Evolutionary conservation across 2,797 vertebrate genomes (phyloP), one percentile per base, ranked within the genome.

Genomic region (Myoxocephalus aenaeus): DNA sequence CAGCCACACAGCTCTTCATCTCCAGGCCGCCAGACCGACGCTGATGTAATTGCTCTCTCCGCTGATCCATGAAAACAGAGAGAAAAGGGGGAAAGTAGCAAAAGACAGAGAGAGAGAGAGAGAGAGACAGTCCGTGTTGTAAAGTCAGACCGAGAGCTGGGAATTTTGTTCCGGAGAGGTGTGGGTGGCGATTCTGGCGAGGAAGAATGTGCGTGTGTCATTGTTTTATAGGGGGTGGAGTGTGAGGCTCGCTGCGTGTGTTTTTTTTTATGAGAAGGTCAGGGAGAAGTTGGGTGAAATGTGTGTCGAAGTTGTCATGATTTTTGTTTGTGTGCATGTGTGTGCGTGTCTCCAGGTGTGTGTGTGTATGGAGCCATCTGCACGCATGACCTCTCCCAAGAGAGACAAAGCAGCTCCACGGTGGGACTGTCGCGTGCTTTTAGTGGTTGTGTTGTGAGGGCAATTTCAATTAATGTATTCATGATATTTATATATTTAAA

Each of bases 401-500:
- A 92, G 89, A 88, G 74, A 80, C 77, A 77, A 75, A 76, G 82
- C 68, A n/a, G 59, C 75, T 77, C 59, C 70, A 69, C 75, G 71
- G 75, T 82, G 79, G 71, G 58, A 74, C 67, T 20, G 38, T 57
- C 40, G 74, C 36, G 40, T 85, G 86, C 80, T 91, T 93, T 91
- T 90, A 92, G 84, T 71, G 79, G 81, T 70, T 80, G 69, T 85
- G 63, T 89, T 86, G 83, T 80, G 82, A 88, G 86, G 85, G 61
- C 86, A 85, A 82, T 91, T 82, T 79, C 90, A 92, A 94, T 95
- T 93, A 92, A 95, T 93, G 90, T 93, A 95, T 95, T 95, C 93
- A 95, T 95, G 90, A 95, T 93, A 95, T 95, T 94, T 94, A 96
- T 95, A 92, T 94, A 95, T 95, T 95, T 93, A 95, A 95, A 96